Base-by-base conservation (phyloP, 1,140 invertebrate genomes). In the Gerris buenoi region DNA sequence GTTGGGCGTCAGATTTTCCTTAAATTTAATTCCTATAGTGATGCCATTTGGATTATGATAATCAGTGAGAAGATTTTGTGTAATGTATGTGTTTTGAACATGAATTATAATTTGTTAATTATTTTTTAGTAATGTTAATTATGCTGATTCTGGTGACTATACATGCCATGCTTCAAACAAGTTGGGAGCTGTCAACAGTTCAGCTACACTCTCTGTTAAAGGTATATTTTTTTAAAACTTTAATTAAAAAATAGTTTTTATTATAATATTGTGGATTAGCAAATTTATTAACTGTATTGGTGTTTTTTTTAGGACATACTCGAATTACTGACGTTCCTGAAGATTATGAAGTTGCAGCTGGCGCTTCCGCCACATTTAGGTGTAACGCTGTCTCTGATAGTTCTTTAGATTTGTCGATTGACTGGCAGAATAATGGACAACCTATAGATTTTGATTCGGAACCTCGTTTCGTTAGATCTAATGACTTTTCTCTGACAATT, bases 121-220 rank as follows among this genome's bases (percentile, higher is more conserved):
- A n/a, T 69, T 67, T 73, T 72, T 26, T 71, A 78, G 83, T 58
- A 83, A 90, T 70, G 89, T 95, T 0, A 85, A 84, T 56, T 91
- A 90, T 74, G 82, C 86, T 13, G 94, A 97, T 77, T 85, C 85
- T 18, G 96, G 95, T 15, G 82, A 85, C 26, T 99, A 97, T 76
- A 87, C 85, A 10, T 99, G 97, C 77, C 85, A 87, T 76, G 97
- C 96, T 0, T 82, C 84, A 62, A 99, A 99, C 77, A 96, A 95
- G 77, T 91, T 97, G 74, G 94, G 93, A 2, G 81, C 85, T 70
- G 85, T 84, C 10, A 81, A 85, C 26, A 91, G 88, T 0, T 84
- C 81, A 27, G 94, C 91, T 1, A 84, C 80, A 1, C 77, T 97
- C 18, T 78, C 82, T 59, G 91, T 97, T 0, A 96, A 92, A 82